Percentiles rank a stretch among this genome's conserved stretches.
These are phyloP conservation scores for Motacilla alba DNA, from an alignment of 2,113 vertebrate species.

Conservation along the genomic window DNA sequence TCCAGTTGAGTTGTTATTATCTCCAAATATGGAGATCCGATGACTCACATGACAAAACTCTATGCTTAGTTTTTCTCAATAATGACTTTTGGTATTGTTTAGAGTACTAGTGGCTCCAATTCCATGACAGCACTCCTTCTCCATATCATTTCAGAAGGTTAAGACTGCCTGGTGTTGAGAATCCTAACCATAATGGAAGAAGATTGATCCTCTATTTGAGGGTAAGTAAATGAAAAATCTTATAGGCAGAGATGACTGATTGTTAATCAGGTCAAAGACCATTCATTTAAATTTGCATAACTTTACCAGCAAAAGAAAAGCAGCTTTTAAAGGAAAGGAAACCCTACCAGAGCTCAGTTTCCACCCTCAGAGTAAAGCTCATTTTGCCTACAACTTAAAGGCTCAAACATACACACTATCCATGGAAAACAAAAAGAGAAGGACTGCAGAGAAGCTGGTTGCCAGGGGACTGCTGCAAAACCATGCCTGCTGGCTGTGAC, in stretches of 20 bases:
- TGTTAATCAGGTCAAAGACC: neutral
- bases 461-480: slow-evolving; percentile 25
- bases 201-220: neutral
- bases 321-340: neutral
- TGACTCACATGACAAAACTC: neutral
- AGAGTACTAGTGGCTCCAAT: neutral
- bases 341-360: neutral
- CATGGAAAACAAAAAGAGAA: neutral
- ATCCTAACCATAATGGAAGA: neutral
- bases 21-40: neutral
- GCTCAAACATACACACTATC: neutral
- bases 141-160: neutral
- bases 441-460: slow-evolving; percentile 27
- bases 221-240: neutral
- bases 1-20: neutral
- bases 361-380: neutral
- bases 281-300: neutral
- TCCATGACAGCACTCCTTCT: neutral
- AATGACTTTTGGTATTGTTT: neutral
- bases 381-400: neutral
- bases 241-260: neutral
- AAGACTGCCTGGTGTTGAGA: neutral
- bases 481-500: slow-evolving; percentile 7
- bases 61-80: neutral
- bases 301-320: neutral